A percentile compares a stretch with the other conserved stretches of the same genome.
Conservation (phyloP, 2,113 vertebrate genomes). For the Daubentonia madagascariensis region DNA sequence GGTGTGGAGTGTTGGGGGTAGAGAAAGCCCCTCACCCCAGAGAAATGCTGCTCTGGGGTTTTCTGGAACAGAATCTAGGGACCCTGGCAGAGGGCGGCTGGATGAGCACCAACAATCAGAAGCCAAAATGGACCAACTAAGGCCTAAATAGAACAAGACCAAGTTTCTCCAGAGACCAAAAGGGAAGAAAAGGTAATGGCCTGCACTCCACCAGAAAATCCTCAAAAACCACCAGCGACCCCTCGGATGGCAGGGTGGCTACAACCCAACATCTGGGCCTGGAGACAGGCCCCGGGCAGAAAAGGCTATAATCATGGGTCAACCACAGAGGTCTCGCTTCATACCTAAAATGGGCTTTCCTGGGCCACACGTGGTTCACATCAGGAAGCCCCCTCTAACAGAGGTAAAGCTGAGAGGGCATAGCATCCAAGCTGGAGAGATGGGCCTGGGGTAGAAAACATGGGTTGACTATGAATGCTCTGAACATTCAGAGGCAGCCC, state of each 20-base stretch:
- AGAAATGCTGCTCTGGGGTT: not conserved
- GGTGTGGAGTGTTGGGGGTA: accelerated
- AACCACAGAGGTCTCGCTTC: not conserved
- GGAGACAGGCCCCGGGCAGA: not conserved
- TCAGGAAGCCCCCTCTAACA: not conserved
- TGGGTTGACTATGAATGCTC: not conserved
- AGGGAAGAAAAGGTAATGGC: not conserved
- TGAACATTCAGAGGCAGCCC: not conserved
- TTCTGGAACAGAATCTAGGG: not conserved
- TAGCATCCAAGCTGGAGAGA: not conserved
- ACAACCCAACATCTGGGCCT: not conserved
- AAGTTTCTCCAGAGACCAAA: not conserved
- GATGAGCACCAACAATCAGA: not conserved
- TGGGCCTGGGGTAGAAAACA: not conserved
- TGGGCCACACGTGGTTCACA: not conserved
- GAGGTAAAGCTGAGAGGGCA: not conserved
- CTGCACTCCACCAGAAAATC: not conserved
- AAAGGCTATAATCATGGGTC: not conserved
- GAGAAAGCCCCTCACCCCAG: not conserved
- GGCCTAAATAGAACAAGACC: not conserved
- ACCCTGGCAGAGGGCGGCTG: not conserved
- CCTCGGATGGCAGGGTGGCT: not conserved
- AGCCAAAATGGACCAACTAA: not conserved
- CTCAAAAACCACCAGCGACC: not conserved
- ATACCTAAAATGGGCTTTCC: not conserved